Conservation (phyloP, 2,797 vertebrate genomes). For the Molossus molossus region DNA sequence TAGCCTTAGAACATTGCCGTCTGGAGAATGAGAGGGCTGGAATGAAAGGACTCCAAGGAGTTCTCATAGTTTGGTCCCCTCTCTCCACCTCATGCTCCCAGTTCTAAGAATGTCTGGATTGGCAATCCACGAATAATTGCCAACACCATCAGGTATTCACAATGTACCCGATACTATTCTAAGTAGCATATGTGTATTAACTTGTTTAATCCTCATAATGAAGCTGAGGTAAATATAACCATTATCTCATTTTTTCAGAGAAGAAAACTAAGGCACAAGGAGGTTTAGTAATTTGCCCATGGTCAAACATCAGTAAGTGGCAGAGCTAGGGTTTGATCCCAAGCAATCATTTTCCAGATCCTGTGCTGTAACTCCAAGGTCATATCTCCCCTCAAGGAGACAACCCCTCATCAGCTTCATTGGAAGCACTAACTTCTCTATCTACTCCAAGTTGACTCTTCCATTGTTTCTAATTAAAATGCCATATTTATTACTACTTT, state of each 20-base stretch:
- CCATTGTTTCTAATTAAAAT: not conserved
- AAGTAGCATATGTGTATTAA: not conserved
- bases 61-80: not conserved
- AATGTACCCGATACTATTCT: not conserved
- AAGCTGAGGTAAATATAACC: not conserved
- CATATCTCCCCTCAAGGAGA: not conserved
- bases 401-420: not conserved
- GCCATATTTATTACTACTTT: not conserved
- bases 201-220: not conserved
- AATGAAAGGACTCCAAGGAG: not conserved
- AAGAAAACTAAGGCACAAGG: not conserved
- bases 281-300: not conserved
- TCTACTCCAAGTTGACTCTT: not conserved
- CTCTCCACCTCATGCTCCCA: not conserved
- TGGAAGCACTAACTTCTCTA: not conserved
- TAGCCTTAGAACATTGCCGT: not conserved
- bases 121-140: not conserved
- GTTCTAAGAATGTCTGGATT: not conserved
- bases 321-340: not conserved
- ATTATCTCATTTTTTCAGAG: slow-evolving; percentile 39
- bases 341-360: not conserved
- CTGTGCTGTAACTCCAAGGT: not conserved
- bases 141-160: not conserved
- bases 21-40: not conserved
- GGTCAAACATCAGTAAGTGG: not conserved